Evolutionary conservation across 2,797 vertebrate species (phyloP), one percentile per base, ranked within the genome.

Genomic region (Alosa sapidissima): DNA sequence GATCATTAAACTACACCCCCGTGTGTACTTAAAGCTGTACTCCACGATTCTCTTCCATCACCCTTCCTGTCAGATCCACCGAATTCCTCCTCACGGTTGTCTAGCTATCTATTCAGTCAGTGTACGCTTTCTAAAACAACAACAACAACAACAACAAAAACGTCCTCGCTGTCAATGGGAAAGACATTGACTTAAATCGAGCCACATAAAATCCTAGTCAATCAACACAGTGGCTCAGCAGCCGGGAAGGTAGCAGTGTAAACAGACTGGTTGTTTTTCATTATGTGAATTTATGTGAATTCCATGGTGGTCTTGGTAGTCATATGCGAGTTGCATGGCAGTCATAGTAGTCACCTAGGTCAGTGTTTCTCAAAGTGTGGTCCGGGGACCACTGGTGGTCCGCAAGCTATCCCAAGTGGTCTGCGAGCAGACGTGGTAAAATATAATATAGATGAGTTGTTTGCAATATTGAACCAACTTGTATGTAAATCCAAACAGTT

Each of bases 141-240:
- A 7, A 62, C 1, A 24, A 24, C 2, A 5, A 65, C 24, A 65
- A 65, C n/a, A 10, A 6, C 6, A 58, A 28, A 28, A 28, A 28
- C 1, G 24, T 24, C 60, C 24, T 65, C n/a, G n/a, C 60, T 65
- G n/a, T 65, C 28, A 65, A 65, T 10, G 41, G 11, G 11, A 9
- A 41, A 83, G 55, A 60, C 14, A 83, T n/a, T 45, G n/a, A 5
- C 82, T 41, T 16, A 36, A 3, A n/a, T 13, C 13, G 13, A 72
- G 68, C 68, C 36, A 6, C 8, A 14, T 21, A 60, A 19, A 21
- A 21, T n/a, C 36, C 33, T n/a, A 36, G 65, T 65, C 24, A 72
- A 72, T 72, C 68, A 83, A n/a, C 33, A 62, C 36, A 68, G 24
- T 78, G 33, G 68, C 78, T 10, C 62, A 58, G 54, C 49, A 41